These are phyloP conservation scores for Spisula solida DNA, from an alignment of 2,888 invertebrate species.

Conservation along the genomic window DNA sequence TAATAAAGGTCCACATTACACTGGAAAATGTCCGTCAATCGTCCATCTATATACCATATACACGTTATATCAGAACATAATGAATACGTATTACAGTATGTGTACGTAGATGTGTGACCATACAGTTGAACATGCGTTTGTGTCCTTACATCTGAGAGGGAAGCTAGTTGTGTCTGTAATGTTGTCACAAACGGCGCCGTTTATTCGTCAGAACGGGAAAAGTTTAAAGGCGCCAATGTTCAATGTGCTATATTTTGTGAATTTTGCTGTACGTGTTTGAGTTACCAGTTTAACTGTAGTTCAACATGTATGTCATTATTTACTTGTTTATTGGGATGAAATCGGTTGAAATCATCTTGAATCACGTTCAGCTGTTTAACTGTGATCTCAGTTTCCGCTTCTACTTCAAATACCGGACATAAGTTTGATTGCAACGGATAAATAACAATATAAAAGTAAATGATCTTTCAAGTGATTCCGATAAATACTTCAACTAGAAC, in stretches of 20 bases:
- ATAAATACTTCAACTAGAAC: background rate
- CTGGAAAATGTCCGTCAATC: background rate
- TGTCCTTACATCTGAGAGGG: background rate
- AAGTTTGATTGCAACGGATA: background rate
- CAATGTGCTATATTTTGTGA: background rate
- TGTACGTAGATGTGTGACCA: background rate
- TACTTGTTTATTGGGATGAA: background rate
- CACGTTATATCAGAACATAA: background rate
- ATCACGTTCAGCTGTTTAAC: background rate
- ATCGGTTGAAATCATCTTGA: background rate
- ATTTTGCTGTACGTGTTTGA: background rate
- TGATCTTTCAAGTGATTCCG: conserved; percentile 6
- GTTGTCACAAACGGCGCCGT: background rate
- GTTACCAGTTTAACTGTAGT: background rate
- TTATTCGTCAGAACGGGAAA: background rate
- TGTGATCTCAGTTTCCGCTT: background rate
- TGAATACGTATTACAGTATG: background rate
- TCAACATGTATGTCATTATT: background rate
- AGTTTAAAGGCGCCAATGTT: background rate
- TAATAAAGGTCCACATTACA: background rate
- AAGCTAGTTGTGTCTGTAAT: background rate
- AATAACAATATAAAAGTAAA: background rate
- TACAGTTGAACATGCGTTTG: background rate
- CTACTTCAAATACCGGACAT: background rate
- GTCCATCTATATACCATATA: background rate